Evolutionary conservation across 2,888 invertebrate species (phyloP).

Genomic region (Lottia gigantea): DNA sequence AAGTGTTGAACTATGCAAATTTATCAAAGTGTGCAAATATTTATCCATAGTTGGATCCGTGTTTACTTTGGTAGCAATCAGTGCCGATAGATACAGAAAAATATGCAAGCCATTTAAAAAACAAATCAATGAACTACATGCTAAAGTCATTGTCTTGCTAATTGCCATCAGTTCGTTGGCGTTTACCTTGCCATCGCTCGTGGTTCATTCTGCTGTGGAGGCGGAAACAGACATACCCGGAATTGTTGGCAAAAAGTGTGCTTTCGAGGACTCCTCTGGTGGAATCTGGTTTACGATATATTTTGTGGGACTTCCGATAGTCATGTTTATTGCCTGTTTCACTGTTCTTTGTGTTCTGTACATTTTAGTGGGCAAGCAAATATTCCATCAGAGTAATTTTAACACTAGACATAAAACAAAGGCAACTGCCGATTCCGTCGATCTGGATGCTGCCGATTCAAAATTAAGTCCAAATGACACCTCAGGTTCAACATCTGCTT

Average conservation of each 20-base stretch:
- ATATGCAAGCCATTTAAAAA: background rate
- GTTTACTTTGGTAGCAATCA: background rate
- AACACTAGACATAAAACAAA: background rate
- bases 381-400: background rate
- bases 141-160: background rate
- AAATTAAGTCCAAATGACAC: background rate
- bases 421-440: background rate
- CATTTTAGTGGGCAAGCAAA: slow-evolving; percentile 2
- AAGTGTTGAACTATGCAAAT: slow-evolving; percentile 1
- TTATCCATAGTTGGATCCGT: background rate
- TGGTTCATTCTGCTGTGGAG: background rate
- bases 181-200: background rate
- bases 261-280: background rate
- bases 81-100: background rate
- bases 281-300: background rate
- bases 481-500: background rate
- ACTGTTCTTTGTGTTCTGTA: background rate
- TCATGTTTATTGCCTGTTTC: background rate
- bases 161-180: background rate
- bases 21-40: background rate
- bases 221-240: background rate
- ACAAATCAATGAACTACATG: background rate
- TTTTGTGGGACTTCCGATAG: background rate
- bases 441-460: background rate
- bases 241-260: background rate